Conservation (phyloP, 2,888 invertebrate genomes). For the Protophormia terraenovae region DNA sequence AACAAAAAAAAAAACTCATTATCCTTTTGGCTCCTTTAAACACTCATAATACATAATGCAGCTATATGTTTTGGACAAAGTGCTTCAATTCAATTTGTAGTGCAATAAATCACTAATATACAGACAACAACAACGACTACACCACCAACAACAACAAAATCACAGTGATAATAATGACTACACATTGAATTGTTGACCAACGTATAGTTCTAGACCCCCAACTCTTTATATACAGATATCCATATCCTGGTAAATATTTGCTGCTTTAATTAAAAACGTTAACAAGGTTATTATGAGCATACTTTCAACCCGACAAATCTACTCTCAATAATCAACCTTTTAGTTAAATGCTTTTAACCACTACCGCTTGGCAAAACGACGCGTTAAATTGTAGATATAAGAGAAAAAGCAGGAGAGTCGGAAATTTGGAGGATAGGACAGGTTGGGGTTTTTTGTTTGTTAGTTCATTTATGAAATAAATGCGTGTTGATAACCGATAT, state of each 20-base stretch:
- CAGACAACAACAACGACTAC: not conserved
- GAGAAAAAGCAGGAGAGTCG: not conserved
- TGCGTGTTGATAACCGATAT: slow-evolving; percentile 63
- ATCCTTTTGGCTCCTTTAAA: not conserved
- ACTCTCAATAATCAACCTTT: slow-evolving; percentile 57
- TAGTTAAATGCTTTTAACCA: slow-evolving; percentile 66
- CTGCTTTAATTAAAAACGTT: slow-evolving; percentile 81
- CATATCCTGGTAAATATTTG: slow-evolving; percentile 75
- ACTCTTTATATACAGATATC: not conserved
- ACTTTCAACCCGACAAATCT: slow-evolving; percentile 31
- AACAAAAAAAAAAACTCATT: slow-evolving; percentile 62
- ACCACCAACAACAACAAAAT: slow-evolving; percentile 6
- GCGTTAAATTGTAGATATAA: slow-evolving; percentile 54
- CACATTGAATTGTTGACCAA: slow-evolving; percentile 33
- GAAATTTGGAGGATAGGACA: too few species aligned
- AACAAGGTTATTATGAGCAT: slow-evolving; percentile 79
- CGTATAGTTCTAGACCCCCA: slow-evolving; percentile 28
- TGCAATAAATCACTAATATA: slow-evolving; percentile 67
- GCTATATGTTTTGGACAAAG: slow-evolving; percentile 40
- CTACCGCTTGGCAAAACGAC: slow-evolving; percentile 20
- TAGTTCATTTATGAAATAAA: slow-evolving; percentile 58
- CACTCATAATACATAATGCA: not conserved
- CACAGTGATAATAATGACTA: slow-evolving; percentile 38
- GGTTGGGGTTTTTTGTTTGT: not conserved
- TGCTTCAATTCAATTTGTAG: slow-evolving; percentile 66